A percentile compares a stretch with the other conserved stretches of the same genome.
Conservation (phyloP, 2,888 invertebrate species). For the Liposcelis brunnea region DNA sequence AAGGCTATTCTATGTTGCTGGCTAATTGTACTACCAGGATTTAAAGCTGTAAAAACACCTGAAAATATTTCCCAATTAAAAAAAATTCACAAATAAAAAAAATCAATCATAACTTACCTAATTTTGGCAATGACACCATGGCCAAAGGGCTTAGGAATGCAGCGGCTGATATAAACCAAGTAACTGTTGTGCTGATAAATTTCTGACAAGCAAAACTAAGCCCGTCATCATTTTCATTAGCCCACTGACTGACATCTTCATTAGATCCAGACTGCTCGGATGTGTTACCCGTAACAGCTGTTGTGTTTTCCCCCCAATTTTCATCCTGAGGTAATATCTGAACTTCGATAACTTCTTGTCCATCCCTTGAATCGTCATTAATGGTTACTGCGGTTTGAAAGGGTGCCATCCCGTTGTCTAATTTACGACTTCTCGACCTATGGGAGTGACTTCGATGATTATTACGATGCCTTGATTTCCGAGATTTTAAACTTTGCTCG, state of each 20-base stretch:
- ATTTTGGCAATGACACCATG: slow-evolving; percentile 87
- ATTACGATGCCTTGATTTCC: slow-evolving; percentile 22
- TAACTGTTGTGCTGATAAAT: slow-evolving; percentile 66
- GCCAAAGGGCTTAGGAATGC: slow-evolving; percentile 84
- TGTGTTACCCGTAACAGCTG: slow-evolving; percentile 90
- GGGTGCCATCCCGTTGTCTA: slow-evolving; percentile 58
- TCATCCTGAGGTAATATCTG: slow-evolving; percentile 88
- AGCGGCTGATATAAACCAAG: slow-evolving; percentile 57
- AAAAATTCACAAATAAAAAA: background rate
- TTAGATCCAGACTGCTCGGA: slow-evolving; percentile 89
- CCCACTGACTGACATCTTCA: slow-evolving; percentile 74
- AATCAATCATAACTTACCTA: slow-evolving; percentile 35
- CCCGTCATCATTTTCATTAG: slow-evolving; percentile 51
- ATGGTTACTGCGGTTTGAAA: slow-evolving; percentile 74
- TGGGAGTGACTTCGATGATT: slow-evolving; percentile 47
- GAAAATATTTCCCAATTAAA: slow-evolving; percentile 19
- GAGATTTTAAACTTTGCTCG: slow-evolving; percentile 64
- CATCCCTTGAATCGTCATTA: slow-evolving; percentile 58
- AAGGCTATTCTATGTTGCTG: slow-evolving; percentile 47
- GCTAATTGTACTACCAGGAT: background rate
- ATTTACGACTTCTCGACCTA: slow-evolving; percentile 39
- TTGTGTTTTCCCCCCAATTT: slow-evolving; percentile 98
- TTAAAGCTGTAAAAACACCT: slow-evolving; percentile 6
- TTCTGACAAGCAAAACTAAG: slow-evolving; percentile 58
- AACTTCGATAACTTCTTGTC: slow-evolving; percentile 87